Percentiles rank a stretch among this genome's conserved stretches.
phyloP scores from a whole-genome alignment of 2,113 vertebrate species.

The Cathartes aura region DNA sequence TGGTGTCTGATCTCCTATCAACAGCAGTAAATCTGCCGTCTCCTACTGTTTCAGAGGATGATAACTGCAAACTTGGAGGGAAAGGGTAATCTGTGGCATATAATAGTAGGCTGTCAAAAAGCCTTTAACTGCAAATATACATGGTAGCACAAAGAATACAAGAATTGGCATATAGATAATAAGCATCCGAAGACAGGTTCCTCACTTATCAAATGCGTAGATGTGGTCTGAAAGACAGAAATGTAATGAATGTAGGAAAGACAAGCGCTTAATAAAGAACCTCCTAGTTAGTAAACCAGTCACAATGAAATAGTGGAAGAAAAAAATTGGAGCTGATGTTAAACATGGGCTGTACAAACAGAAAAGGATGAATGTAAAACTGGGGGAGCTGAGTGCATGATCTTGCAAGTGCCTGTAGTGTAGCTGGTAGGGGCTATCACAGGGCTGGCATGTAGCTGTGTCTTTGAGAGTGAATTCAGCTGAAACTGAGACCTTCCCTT shows the following conservation, averaged over 20 bases:
- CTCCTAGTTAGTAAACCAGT: background rate
- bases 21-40: conserved; percentile 10
- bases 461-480: background rate
- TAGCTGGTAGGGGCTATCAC: background rate
- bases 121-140: conserved; percentile 1
- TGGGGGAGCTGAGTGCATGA: background rate
- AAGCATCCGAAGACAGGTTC: background rate
- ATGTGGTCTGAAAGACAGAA: background rate
- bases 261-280: background rate
- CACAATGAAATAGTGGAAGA: background rate
- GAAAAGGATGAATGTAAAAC: background rate
- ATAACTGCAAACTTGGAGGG: conserved; percentile 19
- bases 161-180: background rate
- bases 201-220: background rate
- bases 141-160: background rate
- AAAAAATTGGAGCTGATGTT: background rate
- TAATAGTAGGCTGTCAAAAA: conserved; percentile 31
- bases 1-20: conserved; percentile 46
- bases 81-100: conserved; percentile 33
- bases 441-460: background rate
- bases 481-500: background rate
- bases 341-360: background rate
- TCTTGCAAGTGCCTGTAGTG: background rate
- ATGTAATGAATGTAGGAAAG: background rate
- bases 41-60: conserved; percentile 47